phyloP scores from a whole-genome alignment of 2,888 invertebrate species.

The Cerastis leucographa region DNA sequence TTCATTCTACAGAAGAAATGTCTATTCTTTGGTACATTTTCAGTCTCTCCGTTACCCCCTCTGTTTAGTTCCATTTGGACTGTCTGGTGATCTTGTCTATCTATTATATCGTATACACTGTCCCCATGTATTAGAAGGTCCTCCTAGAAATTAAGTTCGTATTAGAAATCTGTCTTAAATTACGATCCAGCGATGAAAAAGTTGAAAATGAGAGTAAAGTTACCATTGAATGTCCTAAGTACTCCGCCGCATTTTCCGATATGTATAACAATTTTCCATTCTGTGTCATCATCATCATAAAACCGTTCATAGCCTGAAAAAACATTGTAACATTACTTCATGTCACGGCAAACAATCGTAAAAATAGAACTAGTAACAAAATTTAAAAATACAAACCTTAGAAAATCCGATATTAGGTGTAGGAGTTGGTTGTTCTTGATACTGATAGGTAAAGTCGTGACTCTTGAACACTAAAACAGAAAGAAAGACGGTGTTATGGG shows the following conservation, averaged over 20 bases:
- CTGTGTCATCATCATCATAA: constrained; percentile 99
- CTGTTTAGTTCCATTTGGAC: constrained; percentile 98
- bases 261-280: constrained; percentile 99
- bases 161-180: background rate
- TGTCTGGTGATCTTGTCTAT: constrained; percentile 99
- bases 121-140: constrained; percentile 99
- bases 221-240: constrained; percentile 99
- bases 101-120: constrained; percentile 99
- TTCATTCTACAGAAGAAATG: constrained; percentile 99
- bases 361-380: constrained; percentile 75
- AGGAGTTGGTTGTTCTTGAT: constrained; percentile 93
- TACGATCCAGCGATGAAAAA: background rate
- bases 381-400: constrained; percentile 91
- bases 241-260: constrained; percentile 99
- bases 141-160: constrained; percentile 92
- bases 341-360: constrained; percentile 75
- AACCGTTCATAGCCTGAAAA: constrained; percentile 98
- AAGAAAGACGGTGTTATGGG: constrained; percentile 90
- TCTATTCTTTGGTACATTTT: constrained; percentile 91
- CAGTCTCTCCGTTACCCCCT: constrained; percentile 87
- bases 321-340: constrained; percentile 79
- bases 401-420: constrained; percentile 98
- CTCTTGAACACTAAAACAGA: constrained; percentile 96
- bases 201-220: background rate
- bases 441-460: constrained; percentile 92